These are phyloP conservation scores for human (Homo sapiens) DNA, from an alignment of 2,113 vertebrate species.

Conservation along the genomic window GRCh38 chr16:4692001-4692500, in stretches of 20 bases:
- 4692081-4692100: neutral
- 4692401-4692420: neutral
- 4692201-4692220: neutral
- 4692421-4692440: neutral
- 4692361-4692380: neutral
- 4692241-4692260: too few relatives aligned
- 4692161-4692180: neutral
- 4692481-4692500: neutral
- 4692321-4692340: neutral
- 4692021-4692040: neutral
- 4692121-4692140: neutral
- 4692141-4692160: rapidly evolving
- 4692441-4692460: neutral
- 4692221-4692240: rapidly evolving
- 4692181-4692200: too few relatives aligned
- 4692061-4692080: neutral
- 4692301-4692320: too few relatives aligned
- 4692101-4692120: neutral
- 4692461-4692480: neutral
- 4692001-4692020: neutral
- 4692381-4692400: neutral
- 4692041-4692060: neutral
- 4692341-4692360: neutral
- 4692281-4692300: neutral
- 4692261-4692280: neutral